Percentiles rank a stretch among this genome's conserved stretches.
phyloP scores from a whole-genome alignment of 2,113 vertebrate species.

The Solea senegalensis region DNA sequence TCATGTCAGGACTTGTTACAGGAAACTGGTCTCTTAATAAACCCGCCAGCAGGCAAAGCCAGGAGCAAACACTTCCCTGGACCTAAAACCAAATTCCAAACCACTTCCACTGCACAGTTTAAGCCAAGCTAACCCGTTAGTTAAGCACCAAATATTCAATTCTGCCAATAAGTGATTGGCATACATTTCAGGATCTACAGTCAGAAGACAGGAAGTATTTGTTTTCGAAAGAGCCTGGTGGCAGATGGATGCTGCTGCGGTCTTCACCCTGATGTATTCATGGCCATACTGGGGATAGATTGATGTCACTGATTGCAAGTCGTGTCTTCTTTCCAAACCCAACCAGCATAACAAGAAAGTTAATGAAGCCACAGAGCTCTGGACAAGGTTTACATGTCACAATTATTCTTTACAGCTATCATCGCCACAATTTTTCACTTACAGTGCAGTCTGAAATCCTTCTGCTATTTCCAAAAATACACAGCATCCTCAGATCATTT shows the following conservation, averaged over 20 bases:
- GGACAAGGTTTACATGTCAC: neutral
- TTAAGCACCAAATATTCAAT: neutral
- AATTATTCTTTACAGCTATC: neutral
- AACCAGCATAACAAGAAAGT: neutral
- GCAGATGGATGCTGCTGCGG: slow-evolving; percentile 2
- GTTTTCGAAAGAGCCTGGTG: neutral
- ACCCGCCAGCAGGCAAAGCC: slow-evolving; percentile 2
- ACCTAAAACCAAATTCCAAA: neutral
- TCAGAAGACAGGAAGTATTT: neutral
- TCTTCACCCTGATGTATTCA: slow-evolving; percentile 6
- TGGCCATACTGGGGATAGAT: neutral
- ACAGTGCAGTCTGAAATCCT: no score
- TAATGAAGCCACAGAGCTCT: slow-evolving; percentile 1
- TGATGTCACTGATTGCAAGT: slow-evolving; percentile 3
- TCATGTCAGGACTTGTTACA: slow-evolving; percentile 39
- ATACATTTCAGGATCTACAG: neutral
- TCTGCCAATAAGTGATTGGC: no score
- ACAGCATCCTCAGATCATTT: no score
- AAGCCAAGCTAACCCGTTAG: neutral
- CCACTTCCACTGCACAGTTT: neutral
- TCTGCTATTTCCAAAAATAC: no score
- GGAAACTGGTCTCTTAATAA: slow-evolving; percentile 14
- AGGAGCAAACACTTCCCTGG: neutral
- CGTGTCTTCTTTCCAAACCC: neutral
- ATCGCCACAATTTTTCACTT: no score